Conservation (phyloP, 2,797 vertebrate species). For the Parotocinclus haroldoi region DNA sequence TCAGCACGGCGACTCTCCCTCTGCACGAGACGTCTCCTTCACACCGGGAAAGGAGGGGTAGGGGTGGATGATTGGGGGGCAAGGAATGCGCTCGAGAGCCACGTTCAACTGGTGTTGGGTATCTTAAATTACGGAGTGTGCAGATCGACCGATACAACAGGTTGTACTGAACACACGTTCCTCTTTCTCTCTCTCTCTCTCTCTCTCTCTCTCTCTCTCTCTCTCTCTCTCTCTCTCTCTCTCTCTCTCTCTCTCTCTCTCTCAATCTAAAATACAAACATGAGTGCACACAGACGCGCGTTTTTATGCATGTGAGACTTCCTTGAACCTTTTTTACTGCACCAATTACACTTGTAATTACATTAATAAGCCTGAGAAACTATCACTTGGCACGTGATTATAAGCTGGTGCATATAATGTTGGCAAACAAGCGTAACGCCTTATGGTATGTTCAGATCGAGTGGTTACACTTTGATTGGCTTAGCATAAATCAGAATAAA, state of each 20-base stretch:
- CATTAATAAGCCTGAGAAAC: background rate
- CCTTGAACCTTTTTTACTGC: background rate
- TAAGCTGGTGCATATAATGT: no score
- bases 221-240: background rate
- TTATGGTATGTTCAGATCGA: background rate
- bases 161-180: slow-evolving; percentile 9
- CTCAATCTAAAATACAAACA: background rate
- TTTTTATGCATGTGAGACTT: background rate
- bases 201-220: background rate
- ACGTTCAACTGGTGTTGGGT: slow-evolving; percentile 16
- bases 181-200: slow-evolving; percentile 3
- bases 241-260: background rate
- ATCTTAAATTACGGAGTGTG: background rate
- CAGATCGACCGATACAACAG: slow-evolving; percentile 10
- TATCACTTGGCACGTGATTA: background rate
- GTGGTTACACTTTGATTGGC: background rate
- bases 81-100: background rate
- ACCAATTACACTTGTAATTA: background rate
- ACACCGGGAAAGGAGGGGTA: background rate
- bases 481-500: background rate
- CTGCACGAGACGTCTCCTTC: background rate
- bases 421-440: no score
- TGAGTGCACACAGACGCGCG: background rate
- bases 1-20: no score
- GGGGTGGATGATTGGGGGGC: background rate